phyloP scores from a whole-genome alignment of 2,888 invertebrate species.

The Xanthia icteritia region DNA sequence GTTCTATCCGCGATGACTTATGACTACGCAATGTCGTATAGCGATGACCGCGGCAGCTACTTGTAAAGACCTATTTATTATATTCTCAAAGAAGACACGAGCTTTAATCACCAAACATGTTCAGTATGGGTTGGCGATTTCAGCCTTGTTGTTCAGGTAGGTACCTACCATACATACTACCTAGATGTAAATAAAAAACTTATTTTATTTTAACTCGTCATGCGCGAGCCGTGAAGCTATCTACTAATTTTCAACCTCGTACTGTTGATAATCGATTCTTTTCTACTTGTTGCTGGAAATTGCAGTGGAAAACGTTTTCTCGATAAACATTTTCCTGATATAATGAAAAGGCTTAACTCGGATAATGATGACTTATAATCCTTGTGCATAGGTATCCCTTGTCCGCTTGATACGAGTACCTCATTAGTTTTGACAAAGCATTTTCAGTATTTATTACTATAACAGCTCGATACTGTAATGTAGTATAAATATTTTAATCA shows the following conservation, averaged over 20 bases:
- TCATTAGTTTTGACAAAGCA: conserved; percentile 4
- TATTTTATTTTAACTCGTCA: conserved; percentile 26
- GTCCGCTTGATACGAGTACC: background rate
- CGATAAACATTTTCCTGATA: conserved; percentile 12
- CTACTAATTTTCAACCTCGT: conserved; percentile 13
- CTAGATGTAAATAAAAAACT: background rate
- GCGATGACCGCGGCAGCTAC: background rate
- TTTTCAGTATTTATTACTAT: background rate
- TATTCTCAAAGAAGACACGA: background rate
- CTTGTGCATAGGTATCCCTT: background rate
- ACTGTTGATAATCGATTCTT: conserved; percentile 52
- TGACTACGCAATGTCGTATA: background rate
- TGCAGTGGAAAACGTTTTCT: conserved; percentile 29
- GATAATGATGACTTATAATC: conserved; percentile 13
- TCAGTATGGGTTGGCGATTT: background rate
- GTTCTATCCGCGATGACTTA: background rate
- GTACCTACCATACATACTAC: background rate
- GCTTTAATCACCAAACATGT: background rate
- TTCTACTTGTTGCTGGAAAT: conserved; percentile 35
- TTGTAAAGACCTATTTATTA: background rate
- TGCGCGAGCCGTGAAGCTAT: background rate
- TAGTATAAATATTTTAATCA: conserved; percentile 24
- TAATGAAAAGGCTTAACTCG: conserved; percentile 22
- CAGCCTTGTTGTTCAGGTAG: background rate
- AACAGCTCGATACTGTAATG: background rate